A percentile compares a stretch with the other conserved stretches of the same genome.
Conservation (phyloP, 2,797 vertebrate species). For the Cossypha polioptera region DNA sequence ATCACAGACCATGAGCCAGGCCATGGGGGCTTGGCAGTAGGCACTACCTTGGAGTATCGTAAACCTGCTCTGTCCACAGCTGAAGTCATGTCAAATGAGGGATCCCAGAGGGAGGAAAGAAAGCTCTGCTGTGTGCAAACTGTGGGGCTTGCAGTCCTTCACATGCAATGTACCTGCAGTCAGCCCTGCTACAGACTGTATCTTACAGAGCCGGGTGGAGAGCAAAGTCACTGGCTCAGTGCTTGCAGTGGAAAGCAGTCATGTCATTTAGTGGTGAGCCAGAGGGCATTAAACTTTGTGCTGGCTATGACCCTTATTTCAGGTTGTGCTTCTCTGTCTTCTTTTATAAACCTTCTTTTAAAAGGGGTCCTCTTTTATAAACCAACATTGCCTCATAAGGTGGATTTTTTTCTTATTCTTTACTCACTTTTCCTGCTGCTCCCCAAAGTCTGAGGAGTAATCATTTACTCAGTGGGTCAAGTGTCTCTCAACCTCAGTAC, state of each 20-base stretch:
- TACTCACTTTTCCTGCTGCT: not conserved
- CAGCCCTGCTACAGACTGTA: rapidly evolving
- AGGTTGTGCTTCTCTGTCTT: not conserved
- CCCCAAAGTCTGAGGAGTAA: not conserved
- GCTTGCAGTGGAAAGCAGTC: not conserved
- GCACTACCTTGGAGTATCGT: not conserved
- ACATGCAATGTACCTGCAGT: not conserved
- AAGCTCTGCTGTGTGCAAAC: not conserved
- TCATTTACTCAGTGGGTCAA: not conserved
- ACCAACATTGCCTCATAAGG: not conserved
- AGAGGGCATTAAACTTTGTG: not conserved
- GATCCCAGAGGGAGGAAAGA: not conserved
- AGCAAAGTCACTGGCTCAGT: not conserved
- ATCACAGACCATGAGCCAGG: not conserved
- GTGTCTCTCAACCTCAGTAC: not conserved
- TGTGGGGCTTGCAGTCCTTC: not conserved
- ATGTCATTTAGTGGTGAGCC: not conserved
- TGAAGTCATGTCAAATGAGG: not conserved
- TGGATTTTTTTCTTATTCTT: not conserved
- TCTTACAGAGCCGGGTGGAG: rapidly evolving
- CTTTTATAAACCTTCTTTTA: not conserved
- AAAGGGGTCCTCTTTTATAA: not conserved
- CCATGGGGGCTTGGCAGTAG: not conserved
- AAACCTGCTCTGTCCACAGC: not conserved
- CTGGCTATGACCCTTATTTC: not conserved